A percentile compares a stretch with the other conserved stretches of the same genome.
Evolutionary conservation across 2,797 vertebrate species (phyloP).

Genomic region (Acanthurus leucopareius): DNA sequence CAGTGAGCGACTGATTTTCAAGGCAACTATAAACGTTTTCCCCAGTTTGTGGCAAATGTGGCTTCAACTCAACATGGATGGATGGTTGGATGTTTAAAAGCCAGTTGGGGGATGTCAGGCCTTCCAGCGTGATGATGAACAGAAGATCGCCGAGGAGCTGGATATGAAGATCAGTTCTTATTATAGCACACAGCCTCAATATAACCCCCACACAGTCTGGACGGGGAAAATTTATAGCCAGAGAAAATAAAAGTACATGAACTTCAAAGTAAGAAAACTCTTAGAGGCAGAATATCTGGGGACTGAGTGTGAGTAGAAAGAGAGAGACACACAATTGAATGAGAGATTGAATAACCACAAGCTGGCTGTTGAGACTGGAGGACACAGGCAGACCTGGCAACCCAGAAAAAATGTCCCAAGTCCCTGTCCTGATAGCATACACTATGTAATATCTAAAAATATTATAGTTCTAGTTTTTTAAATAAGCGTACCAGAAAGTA

Average conservation of each 20-base stretch:
- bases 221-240: background rate
- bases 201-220: background rate
- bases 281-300: background rate
- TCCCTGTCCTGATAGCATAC: background rate
- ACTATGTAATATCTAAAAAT: background rate
- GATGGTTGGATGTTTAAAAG: slow-evolving; percentile 7
- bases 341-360: background rate
- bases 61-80: background rate
- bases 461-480: background rate
- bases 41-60: slow-evolving; percentile 24
- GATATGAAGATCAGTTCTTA: background rate
- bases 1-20: slow-evolving; percentile 30
- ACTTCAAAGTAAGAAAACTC: no score
- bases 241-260: no score
- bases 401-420: background rate
- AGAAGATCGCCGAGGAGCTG: slow-evolving; percentile 5
- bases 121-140: background rate
- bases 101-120: background rate
- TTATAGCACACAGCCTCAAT: background rate
- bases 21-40: slow-evolving; percentile 30
- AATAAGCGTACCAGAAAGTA: background rate
- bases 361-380: no score
- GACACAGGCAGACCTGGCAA: background rate
- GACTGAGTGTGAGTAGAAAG: background rate
- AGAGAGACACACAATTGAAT: background rate